phyloP scores from a whole-genome alignment of 2,888 invertebrate genomes.

The Drosophila parthenogenetica region DNA sequence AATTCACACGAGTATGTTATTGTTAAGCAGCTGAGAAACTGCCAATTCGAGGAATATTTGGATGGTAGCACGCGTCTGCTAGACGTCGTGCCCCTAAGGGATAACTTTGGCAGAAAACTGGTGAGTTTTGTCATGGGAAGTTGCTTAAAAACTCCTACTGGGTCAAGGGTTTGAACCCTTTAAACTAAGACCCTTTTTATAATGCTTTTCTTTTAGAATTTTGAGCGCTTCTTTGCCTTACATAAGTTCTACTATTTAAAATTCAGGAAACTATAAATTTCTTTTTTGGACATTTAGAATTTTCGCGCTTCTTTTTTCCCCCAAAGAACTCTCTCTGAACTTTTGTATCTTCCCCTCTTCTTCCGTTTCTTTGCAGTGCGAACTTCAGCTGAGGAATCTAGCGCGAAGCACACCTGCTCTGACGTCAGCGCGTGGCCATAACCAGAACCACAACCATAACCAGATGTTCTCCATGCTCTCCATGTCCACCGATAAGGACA shows the following conservation, averaged over 20 bases:
- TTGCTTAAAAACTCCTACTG: not conserved
- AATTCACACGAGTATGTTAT: slow-evolving; percentile 70
- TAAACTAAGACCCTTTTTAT: too few relatives aligned
- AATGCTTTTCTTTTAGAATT: too few relatives aligned
- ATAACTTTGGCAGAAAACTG: slow-evolving; percentile 57
- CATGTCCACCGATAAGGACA: slow-evolving; percentile 83
- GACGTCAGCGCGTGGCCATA: slow-evolving; percentile 28
- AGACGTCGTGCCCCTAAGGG: slow-evolving; percentile 70
- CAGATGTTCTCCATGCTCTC: slow-evolving; percentile 77
- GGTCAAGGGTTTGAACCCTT: not conserved
- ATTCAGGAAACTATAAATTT: too few relatives aligned
- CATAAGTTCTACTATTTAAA: too few relatives aligned
- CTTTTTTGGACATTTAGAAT: not conserved
- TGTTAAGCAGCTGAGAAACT: slow-evolving; percentile 71
- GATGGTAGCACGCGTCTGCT: slow-evolving; percentile 78
- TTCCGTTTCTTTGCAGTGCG: slow-evolving; percentile 64
- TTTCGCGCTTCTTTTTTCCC: too few relatives aligned
- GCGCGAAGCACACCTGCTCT: slow-evolving; percentile 42
- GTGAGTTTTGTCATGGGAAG: slow-evolving; percentile 31
- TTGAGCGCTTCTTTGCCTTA: too few relatives aligned
- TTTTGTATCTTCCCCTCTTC: not conserved
- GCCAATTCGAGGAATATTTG: slow-evolving; percentile 79
- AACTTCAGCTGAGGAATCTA: slow-evolving; percentile 80
- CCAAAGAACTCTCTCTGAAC: not conserved
- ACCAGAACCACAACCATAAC: slow-evolving; percentile 48